Evolutionary conservation across 2,113 vertebrate species (phyloP).

Genomic region (Oryzias javanicus): DNA sequence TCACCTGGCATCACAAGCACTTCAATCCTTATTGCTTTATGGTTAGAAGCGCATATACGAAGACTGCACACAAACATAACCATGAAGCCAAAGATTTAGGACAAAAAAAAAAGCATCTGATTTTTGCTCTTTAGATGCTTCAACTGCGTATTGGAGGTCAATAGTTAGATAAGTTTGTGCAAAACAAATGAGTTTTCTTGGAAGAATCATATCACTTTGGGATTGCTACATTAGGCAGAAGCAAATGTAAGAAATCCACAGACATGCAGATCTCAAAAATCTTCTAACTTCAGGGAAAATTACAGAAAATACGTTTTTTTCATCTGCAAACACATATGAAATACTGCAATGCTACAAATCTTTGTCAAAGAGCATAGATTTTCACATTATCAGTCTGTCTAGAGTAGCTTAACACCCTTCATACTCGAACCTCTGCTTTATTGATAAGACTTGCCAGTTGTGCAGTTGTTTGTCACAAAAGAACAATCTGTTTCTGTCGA

Average conservation of each 20-base stretch:
- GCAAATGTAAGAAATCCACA: conserved; percentile 57
- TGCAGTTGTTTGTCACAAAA: conserved; percentile 25
- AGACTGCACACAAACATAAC: conserved; percentile 61
- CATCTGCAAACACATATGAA: conserved; percentile 51
- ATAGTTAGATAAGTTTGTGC: conserved; percentile 38
- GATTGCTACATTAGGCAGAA: conserved; percentile 73
- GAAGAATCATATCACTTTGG: conserved; percentile 42
- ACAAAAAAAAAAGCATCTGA: conserved; percentile 20
- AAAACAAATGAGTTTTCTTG: conserved; percentile 42
- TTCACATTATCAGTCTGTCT: conserved; percentile 24
- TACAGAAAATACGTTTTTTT: conserved; percentile 60
- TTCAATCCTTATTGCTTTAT: conserved; percentile 76
- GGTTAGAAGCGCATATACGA: conserved; percentile 65
- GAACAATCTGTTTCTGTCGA: conserved; percentile 17
- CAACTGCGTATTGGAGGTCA: conserved; percentile 55
- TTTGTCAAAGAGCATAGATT: conserved; percentile 39
- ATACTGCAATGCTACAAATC: conserved; percentile 72
- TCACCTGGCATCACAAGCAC: conserved; percentile 68
- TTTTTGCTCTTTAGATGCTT: conserved; percentile 34
- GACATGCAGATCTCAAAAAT: conserved; percentile 47
- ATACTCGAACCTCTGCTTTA: conserved; percentile 16
- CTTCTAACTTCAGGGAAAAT: conserved; percentile 42
- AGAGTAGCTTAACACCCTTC: conserved; percentile 2
- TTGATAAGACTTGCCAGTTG: conserved; percentile 21
- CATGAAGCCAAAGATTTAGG: conserved; percentile 68